These are phyloP conservation scores for Platyura marginata DNA, from an alignment of 1,140 invertebrate genomes.

Conservation along the genomic window DNA sequence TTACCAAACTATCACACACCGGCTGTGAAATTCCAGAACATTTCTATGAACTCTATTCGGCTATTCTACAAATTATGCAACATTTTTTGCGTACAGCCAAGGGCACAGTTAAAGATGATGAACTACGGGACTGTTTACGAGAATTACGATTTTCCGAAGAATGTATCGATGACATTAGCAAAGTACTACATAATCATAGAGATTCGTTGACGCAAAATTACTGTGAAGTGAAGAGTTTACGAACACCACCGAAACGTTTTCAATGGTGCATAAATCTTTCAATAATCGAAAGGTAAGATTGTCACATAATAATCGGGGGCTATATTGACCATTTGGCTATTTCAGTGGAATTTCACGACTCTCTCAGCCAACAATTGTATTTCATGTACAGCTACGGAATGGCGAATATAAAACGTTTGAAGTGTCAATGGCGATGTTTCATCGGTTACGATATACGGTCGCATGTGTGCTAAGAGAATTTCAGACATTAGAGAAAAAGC, in stretches of 20 bases:
- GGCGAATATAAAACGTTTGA: slow-evolving; percentile 17
- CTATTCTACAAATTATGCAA: slow-evolving; percentile 20
- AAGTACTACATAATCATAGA: slow-evolving; percentile 19
- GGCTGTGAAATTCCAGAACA: slow-evolving; percentile 19
- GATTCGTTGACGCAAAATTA: slow-evolving; percentile 18
- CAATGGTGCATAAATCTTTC: slow-evolving; percentile 24
- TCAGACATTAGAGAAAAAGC: slow-evolving; percentile 16
- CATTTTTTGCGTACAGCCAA: slow-evolving; percentile 19
- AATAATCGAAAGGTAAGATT: slow-evolving; percentile 11
- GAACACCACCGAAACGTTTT: slow-evolving; percentile 16
- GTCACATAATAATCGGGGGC: neutral
- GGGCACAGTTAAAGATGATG: slow-evolving; percentile 16
- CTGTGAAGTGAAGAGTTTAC: slow-evolving; percentile 16
- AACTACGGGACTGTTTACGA: slow-evolving; percentile 15
- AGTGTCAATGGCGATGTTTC: slow-evolving; percentile 19
- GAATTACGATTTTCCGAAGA: slow-evolving; percentile 18
- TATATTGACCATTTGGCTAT: neutral
- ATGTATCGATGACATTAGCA: slow-evolving; percentile 18
- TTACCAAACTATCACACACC: slow-evolving; percentile 20
- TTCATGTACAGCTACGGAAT: slow-evolving; percentile 18
- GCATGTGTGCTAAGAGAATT: slow-evolving; percentile 17
- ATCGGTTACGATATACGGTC: slow-evolving; percentile 18
- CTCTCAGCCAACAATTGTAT: slow-evolving; percentile 14
- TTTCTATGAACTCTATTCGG: slow-evolving; percentile 21
- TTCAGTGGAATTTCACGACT: slow-evolving; percentile 2